Conservation (phyloP, 2,797 vertebrate genomes). For the Malurus splendens region DNA sequence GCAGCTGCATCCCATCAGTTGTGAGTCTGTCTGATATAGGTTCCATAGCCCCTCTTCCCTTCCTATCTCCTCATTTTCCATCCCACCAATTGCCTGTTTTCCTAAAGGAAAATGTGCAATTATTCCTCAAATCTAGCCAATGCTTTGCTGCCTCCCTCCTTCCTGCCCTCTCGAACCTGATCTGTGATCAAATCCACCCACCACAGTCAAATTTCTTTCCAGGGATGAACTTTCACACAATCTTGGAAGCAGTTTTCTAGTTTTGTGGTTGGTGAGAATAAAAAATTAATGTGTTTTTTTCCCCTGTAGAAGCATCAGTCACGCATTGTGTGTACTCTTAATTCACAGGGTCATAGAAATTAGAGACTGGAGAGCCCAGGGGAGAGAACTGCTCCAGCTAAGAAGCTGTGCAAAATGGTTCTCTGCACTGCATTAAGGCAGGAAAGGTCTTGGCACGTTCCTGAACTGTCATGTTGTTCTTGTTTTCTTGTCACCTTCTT, state of each 20-base stretch:
- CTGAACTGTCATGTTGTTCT: background rate
- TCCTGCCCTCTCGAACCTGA: background rate
- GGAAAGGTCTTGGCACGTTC: background rate
- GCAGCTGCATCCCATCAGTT: background rate
- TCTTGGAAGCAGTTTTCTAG: slow-evolving; percentile 1
- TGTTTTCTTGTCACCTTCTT: slow-evolving; percentile 17
- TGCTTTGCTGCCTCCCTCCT: background rate
- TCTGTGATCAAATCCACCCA: background rate
- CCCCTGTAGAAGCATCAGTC: background rate
- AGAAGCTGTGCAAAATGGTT: background rate
- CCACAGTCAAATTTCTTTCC: slow-evolving; percentile 31
- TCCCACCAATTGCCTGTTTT: background rate
- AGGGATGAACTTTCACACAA: slow-evolving; percentile 19
- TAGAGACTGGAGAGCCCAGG: background rate
- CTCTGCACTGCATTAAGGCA: background rate
- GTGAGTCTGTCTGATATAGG: background rate
- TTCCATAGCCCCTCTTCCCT: background rate
- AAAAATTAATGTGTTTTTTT: background rate
- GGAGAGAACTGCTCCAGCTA: background rate
- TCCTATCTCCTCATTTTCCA: background rate
- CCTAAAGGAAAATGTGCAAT: background rate
- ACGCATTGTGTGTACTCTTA: background rate
- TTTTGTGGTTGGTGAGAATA: slow-evolving; percentile 2
- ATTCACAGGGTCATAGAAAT: slow-evolving; percentile 33
- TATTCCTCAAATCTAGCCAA: background rate